Evolutionary conservation across 2,888 invertebrate species (phyloP), one percentile per base, ranked within the genome.

Genomic region (Scaptomyza caliginosa): DNA sequence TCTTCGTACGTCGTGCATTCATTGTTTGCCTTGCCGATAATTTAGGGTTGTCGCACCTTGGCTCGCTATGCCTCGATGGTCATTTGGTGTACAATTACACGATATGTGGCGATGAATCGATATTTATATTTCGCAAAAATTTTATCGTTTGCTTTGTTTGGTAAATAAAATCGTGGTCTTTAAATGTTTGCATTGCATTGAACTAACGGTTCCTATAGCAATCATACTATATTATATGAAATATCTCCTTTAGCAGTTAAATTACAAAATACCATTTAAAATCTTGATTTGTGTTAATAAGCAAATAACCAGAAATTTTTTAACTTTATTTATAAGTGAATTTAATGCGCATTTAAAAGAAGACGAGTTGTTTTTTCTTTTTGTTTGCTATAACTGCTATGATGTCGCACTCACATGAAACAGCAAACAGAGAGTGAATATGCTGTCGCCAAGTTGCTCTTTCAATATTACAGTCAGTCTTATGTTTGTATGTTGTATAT

Each of bases 11-110:
- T 72, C 72, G 73, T 74, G 74, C 74, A 74, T 56, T 73, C 73
- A 73, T 73, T 73, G 74, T 73, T 73, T 74, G 73, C 73, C 60
- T 67, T 72, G 67, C 72, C 68, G 72, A 72, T 72, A 72, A 72
- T 55, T 67, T 67, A 67, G 72, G 45, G 72, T 54, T 71, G 70
- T 32, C 70, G 24, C 49, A 23, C 3, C n/a, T 19, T 13, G 13
- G 19, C 19, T 54, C 16, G 48, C 30, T 17, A 54, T 54, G 63
- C 48, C 43, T 49, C 62, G 24, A 48, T 48, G 43, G 5, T 7
- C 21, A 3, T 7, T 19, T 34, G 11, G 21, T 24, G 23, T 50
- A 49, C 38, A 38, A 21, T 8, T 16, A 11, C 32, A 11, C 32
- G 23, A 49, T 24, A 1, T 4, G 4, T 19, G 0, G 3, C 36